Evolutionary conservation across 2,113 vertebrate genomes (phyloP), one percentile per base, ranked within the genome.

Genomic region (Chlorodrepanis virens): DNA sequence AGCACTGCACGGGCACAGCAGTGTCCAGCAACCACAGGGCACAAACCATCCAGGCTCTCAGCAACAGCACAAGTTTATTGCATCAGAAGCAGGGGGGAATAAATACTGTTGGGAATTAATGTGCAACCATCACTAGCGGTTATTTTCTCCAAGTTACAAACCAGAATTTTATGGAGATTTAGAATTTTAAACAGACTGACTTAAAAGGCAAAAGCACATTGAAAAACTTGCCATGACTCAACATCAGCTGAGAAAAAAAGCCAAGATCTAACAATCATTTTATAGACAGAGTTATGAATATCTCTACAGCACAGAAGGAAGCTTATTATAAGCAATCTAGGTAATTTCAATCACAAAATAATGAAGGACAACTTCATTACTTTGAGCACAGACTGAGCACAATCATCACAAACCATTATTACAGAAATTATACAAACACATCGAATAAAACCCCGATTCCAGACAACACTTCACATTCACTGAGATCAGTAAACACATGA

Each of bases 1-100:
- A 97, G 71, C 96, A 81, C 97, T 94, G 95, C 37, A 98, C 5
- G 1, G 39, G 40, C 60, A 87, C 19, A 96, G 71, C 97, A 97
- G 97, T 1, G 44, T 81, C 96, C 97, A 98, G 98, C 10, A 98
- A 98, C 97, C 98, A 98, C 97, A 88, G 97, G 98, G 97, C 97
- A 64, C 90, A 54, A 11, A 42, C 2, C 64, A 79, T 1, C 18
- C 57, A 31, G 17, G 0, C 40, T 18, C 42, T 3, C 12, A 45
- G 16, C 71, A 84, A 15, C 1, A 11, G 0, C 4, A 40, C 0
- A 12, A 23, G 4, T 40, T 65, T 7, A 64, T 16, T 50, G 77
- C 44, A n/a, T 37, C 67, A 87, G 17, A 69, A 86, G 15, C 20
- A 11, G 2, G 17, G 29, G 53, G 6, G 1, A 4, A 5, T 40